These are phyloP conservation scores for Druon quercuslanigerum DNA, from an alignment of 1,140 invertebrate genomes.

Conservation along the genomic window DNA sequence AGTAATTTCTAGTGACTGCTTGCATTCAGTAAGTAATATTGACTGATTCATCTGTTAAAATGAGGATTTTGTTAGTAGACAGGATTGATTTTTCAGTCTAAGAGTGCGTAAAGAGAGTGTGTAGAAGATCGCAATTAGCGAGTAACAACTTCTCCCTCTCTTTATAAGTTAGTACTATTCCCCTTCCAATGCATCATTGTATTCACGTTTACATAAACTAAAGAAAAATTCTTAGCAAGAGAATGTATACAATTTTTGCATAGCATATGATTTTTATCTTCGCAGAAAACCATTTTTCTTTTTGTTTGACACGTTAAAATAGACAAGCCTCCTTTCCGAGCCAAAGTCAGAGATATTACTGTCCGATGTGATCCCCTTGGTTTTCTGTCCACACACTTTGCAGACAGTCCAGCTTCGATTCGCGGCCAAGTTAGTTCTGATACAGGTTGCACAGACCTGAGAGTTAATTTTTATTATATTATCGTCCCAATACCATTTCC, in stretches of 20 bases:
- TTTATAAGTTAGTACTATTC: background rate
- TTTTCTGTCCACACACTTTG: constrained; percentile 48
- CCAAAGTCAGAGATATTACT: constrained; percentile 67
- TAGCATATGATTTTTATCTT: background rate
- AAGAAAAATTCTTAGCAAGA: constrained; percentile 34
- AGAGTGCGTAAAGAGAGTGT: too few relatives aligned
- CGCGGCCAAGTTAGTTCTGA: constrained; percentile 56
- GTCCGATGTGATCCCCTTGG: constrained; percentile 51
- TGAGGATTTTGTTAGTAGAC: too few relatives aligned
- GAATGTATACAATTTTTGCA: background rate
- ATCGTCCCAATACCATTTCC: too few relatives aligned
- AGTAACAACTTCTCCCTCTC: too few relatives aligned
- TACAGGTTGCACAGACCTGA: constrained; percentile 36
- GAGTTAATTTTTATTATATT: too few relatives aligned
- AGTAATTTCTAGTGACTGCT: too few relatives aligned
- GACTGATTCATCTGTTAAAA: too few relatives aligned
- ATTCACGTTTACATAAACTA: constrained; percentile 36
- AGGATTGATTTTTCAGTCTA: too few relatives aligned
- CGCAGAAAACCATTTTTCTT: constrained; percentile 25
- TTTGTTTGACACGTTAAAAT: constrained; percentile 67
- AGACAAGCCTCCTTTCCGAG: constrained; percentile 67
- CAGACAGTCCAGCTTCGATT: constrained; percentile 62
- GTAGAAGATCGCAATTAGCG: too few relatives aligned
- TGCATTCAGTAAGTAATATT: too few relatives aligned
- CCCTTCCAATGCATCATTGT: background rate